Base-by-base conservation (phyloP, 2,888 invertebrate species). In the Patella caerulea region DNA sequence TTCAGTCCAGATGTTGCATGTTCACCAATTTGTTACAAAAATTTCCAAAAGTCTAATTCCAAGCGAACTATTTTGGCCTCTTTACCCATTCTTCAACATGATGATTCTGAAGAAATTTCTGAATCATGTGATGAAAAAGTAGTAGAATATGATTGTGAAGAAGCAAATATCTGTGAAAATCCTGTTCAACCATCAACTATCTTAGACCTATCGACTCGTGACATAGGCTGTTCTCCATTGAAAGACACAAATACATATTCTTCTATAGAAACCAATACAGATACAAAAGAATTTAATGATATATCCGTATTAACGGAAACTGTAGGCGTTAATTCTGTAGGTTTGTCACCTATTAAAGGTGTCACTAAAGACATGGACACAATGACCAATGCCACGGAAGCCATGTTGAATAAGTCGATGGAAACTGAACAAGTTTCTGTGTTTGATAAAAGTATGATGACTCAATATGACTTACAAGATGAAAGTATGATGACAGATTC, bases 401-500 rank as follows among this genome's bases (percentile, higher is more conserved):
- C 45, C 45, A 24, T 24, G 9, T 15, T 45, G 14, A 73, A 77
- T n/a, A 59, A 29, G 1, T 71, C 70, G 9, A 77, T 73, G 55
- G 55, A 70, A 12, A 79, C 79, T n/a, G 75, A 75, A 2, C n/a
- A 29, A 9, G 54, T 73, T 12, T 70, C 55, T 59, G 52, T 75
- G 14, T 29, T 73, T 5, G 83, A 82, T 55, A 71, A 77, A n/a
- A 78, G 75, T 45, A 78, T 80, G 17, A 71, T 72, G 52, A 80
- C 76, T 0, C 52, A 72, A 55, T 82, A 82, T 71, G 82, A 80
- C 12, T 75, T 74, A 52, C 52, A 52, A 19, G 79, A 78, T 45
- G 74, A 76, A 54, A 82, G 83, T 15, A 84, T 83, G 52, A 85
- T 85, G 85, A 84, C 83, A 34, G 85, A 84, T 17, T 72, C 56